These are phyloP conservation scores for Vimba vimba DNA, from an alignment of 2,113 vertebrate species.

Conservation along the genomic window DNA sequence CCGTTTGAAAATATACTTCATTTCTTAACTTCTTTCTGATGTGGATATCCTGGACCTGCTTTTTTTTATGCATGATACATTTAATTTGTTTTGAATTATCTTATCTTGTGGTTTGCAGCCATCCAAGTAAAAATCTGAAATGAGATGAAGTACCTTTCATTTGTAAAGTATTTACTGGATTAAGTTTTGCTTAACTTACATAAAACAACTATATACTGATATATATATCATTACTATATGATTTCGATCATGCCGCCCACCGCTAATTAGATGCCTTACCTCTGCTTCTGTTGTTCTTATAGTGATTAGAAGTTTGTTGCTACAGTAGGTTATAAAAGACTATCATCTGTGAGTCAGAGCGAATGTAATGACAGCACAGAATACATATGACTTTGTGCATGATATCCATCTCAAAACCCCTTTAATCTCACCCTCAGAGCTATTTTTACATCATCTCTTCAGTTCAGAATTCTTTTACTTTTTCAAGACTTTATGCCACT, in stretches of 20 bases:
- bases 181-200: neutral
- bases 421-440: conserved; percentile 8
- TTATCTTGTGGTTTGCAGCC: neutral
- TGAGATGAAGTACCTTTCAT: neutral
- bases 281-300: neutral
- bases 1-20: neutral
- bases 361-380: conserved; percentile 14
- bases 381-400: conserved; percentile 13
- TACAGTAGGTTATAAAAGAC: conserved; percentile 7
- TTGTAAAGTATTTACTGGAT: neutral
- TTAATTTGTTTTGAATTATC: neutral
- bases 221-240: neutral
- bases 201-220: neutral
- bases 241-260: neutral
- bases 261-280: neutral
- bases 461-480: conserved; percentile 4
- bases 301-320: neutral
- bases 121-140: neutral
- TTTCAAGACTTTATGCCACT: conserved; percentile 1
- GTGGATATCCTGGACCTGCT: neutral
- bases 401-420: conserved; percentile 9
- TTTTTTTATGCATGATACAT: too few species aligned
- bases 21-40: neutral
- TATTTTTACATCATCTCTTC: conserved; percentile 2
- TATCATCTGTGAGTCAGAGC: neutral